Conservation (phyloP, 2,113 vertebrate genomes). For the Silurus asotus region DNA sequence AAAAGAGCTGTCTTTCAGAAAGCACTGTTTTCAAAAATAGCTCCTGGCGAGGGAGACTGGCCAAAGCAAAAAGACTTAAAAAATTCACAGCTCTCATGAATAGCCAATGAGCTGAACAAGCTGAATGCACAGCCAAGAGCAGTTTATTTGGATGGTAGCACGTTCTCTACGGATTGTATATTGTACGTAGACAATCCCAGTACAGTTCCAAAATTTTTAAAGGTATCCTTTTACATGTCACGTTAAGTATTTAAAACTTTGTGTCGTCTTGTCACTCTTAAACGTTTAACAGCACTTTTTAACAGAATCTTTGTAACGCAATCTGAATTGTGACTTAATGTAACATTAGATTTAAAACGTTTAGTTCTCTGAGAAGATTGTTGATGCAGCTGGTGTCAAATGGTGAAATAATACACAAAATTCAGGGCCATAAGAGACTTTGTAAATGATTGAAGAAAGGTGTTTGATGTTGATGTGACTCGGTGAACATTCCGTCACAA, state of each 20-base stretch:
- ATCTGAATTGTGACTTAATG: background rate
- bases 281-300: constrained; percentile 7
- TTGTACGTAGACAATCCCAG: constrained; percentile 22
- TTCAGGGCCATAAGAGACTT: background rate
- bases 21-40: constrained; percentile 34
- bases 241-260: constrained; percentile 65
- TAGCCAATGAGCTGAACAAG: constrained; percentile 45
- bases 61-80: constrained; percentile 52
- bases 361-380: background rate
- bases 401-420: background rate
- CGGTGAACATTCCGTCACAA: background rate
- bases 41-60: background rate
- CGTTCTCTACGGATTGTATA: constrained; percentile 36
- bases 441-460: background rate
- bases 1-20: constrained; percentile 30
- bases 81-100: constrained; percentile 58
- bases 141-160: constrained; percentile 32
- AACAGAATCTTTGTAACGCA: background rate
- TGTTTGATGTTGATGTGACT: background rate
- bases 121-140: constrained; percentile 47
- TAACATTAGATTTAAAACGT: background rate
- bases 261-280: constrained; percentile 58
- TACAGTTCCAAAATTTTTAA: constrained; percentile 9
- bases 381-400: constrained; percentile 55
- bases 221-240: constrained; percentile 60